A percentile compares a stretch with the other conserved stretches of the same genome.
These are phyloP conservation scores for Drosophila jambulina DNA, from an alignment of 1,140 invertebrate species.

Conservation along the genomic window DNA sequence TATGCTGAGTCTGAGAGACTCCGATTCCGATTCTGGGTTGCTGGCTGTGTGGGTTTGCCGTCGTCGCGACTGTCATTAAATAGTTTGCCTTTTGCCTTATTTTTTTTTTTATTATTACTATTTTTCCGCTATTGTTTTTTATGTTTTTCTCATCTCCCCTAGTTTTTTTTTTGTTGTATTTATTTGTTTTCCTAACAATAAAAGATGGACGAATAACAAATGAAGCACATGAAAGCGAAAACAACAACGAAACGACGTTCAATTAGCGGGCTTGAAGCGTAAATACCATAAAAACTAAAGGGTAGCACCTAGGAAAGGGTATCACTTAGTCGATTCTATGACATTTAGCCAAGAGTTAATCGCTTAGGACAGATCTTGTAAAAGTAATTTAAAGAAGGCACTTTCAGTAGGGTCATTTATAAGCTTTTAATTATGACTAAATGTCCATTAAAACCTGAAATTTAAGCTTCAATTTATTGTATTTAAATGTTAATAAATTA, in stretches of 20 bases:
- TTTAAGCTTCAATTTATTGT: not conserved
- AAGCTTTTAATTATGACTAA: not conserved
- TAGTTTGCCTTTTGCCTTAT: constrained; percentile 45
- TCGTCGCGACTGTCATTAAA: constrained; percentile 53
- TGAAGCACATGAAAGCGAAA: constrained; percentile 27
- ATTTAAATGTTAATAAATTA: not conserved
- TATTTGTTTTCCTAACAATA: constrained; percentile 62
- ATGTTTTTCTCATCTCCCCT: constrained; percentile 4
- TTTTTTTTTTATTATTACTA: constrained; percentile 34
- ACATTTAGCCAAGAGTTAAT: not conserved
- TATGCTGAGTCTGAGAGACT: constrained; percentile 51
- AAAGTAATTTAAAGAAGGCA: not conserved
- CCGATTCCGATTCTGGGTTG: constrained; percentile 30
- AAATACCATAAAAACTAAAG: not conserved
- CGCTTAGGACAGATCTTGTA: not conserved
- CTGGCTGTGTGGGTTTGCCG: constrained; percentile 19
- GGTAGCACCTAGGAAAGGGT: constrained; percentile 10
- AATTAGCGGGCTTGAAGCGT: constrained; percentile 54
- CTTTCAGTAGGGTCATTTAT: not conserved
- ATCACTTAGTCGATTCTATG: not conserved
- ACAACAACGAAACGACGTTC: constrained; percentile 41
- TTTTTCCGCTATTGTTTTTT: constrained; percentile 34
- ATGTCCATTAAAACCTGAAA: not conserved
- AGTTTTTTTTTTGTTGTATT: constrained; percentile 7
- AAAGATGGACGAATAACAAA: constrained; percentile 52